These are phyloP conservation scores for Centropus bengalensis DNA, from an alignment of 2,113 vertebrate genomes.

Conservation along the genomic window DNA sequence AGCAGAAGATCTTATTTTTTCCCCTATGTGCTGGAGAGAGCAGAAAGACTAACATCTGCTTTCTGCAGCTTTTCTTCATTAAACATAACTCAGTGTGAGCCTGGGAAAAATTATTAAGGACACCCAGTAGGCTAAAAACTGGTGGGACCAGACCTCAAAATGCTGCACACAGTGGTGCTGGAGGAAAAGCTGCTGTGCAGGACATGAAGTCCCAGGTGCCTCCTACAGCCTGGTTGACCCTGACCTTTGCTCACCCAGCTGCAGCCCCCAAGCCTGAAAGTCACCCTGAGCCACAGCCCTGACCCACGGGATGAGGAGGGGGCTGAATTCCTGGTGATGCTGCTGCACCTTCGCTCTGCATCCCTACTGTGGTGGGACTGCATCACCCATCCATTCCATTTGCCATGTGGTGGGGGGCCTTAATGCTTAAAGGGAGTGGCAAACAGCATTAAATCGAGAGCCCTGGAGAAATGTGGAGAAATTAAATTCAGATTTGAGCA, in stretches of 20 bases:
- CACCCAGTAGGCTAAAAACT: background rate
- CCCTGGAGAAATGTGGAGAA: background rate
- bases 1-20: background rate
- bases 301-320: rapidly evolving
- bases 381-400: background rate
- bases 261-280: rapidly evolving
- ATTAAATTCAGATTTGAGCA: background rate
- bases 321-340: background rate
- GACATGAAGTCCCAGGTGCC: background rate
- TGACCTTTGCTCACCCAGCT: background rate
- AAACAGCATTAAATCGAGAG: background rate
- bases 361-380: background rate
- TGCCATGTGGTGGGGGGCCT: background rate
- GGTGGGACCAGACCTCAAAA: background rate
- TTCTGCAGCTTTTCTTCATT: background rate
- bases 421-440: rapidly evolving
- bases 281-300: background rate
- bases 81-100: background rate
- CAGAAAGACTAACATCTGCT: background rate
- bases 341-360: background rate
- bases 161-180: rapidly evolving
- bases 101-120: background rate
- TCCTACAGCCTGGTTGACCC: background rate
- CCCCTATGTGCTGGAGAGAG: background rate
- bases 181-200: background rate